phyloP scores from a whole-genome alignment of 2,113 vertebrate genomes.

The Rhynchopsitta pachyrhyncha region DNA sequence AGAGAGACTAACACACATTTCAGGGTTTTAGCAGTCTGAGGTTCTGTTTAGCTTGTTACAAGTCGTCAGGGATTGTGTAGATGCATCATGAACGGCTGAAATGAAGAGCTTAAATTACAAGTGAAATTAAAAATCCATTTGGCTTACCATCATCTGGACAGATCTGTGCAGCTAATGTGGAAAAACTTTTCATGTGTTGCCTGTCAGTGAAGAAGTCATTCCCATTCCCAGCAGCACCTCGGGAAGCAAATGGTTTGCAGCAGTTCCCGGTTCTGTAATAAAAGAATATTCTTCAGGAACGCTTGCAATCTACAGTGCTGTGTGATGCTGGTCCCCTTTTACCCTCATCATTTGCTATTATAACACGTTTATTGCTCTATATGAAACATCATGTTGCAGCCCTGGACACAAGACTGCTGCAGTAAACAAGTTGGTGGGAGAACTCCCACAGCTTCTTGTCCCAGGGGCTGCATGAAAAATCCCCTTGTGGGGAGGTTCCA shows the following conservation, averaged over 20 bases:
- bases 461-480: neutral
- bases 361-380: neutral
- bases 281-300: neutral
- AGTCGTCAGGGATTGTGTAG: neutral
- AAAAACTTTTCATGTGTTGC: conserved; percentile 72
- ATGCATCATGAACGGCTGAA: neutral
- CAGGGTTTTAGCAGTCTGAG: neutral
- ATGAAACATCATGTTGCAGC: neutral
- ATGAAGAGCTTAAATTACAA: neutral
- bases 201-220: conserved; percentile 72
- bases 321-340: neutral
- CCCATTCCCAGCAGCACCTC: conserved; percentile 67
- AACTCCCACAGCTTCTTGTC: neutral
- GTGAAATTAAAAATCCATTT: neutral
- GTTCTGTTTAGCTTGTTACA: neutral
- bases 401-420: neutral
- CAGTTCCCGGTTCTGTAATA: conserved; percentile 5
- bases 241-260: conserved; percentile 68
- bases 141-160: conserved; percentile 67
- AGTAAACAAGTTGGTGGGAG: neutral
- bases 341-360: neutral
- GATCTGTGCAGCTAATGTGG: neutral
- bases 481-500: neutral
- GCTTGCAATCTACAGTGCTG: neutral
- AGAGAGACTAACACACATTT: neutral